Conservation (phyloP, 2,888 invertebrate genomes). For the Invenusta paracnida region DNA sequence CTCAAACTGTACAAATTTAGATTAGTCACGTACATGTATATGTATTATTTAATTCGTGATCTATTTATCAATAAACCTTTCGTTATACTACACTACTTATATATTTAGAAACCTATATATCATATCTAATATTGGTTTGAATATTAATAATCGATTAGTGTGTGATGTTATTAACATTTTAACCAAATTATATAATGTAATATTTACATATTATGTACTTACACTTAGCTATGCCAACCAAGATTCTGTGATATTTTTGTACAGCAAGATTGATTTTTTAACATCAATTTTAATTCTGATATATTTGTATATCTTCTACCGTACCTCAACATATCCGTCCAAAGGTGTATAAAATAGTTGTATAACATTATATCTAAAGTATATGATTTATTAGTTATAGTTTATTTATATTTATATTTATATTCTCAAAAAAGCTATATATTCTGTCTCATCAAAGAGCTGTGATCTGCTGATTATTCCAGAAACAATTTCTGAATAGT, state of each 20-base stretch:
- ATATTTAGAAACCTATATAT: too few species aligned
- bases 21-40: not conserved
- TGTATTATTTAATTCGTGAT: too few species aligned
- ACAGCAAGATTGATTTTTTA: not conserved
- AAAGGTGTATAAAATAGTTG: not conserved
- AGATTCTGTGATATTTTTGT: slow-evolving; percentile 15
- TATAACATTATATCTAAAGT: not conserved
- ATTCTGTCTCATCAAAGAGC: not conserved
- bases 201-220: too few species aligned
- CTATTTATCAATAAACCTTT: too few species aligned
- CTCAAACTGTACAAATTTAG: slow-evolving; percentile 12
- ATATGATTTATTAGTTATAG: not conserved
- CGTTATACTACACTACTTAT: not conserved
- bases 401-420: not conserved
- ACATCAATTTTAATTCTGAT: not conserved
- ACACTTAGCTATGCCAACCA: too few species aligned
- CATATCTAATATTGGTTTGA: too few species aligned
- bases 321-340: not conserved
- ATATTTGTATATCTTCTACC: not conserved
- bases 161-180: too few species aligned
- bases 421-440: not conserved
- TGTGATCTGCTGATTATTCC: not conserved
- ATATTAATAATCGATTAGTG: too few species aligned
- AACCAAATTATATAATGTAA: too few species aligned
- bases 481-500: not conserved